These are phyloP conservation scores for Eupeodes corollae DNA, from an alignment of 1,140 invertebrate genomes.

Conservation along the genomic window DNA sequence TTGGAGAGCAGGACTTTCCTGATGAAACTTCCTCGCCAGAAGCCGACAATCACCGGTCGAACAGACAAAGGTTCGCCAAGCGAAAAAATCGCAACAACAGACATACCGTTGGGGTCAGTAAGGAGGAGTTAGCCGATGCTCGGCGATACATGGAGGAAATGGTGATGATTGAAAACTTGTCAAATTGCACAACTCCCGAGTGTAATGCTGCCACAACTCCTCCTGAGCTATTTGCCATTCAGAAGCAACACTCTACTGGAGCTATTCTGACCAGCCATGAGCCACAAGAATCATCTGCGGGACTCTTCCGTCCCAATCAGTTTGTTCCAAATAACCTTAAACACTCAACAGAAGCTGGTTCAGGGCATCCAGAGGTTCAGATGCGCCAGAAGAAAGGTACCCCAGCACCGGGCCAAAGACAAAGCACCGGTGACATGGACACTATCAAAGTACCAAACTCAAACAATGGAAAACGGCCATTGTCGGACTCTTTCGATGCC, in stretches of 20 bases:
- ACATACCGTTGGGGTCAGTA: slow-evolving; percentile 69
- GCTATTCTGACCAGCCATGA: slow-evolving; percentile 11
- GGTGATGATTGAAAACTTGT: slow-evolving; percentile 35
- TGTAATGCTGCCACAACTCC: slow-evolving; percentile 9
- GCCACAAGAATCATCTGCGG: slow-evolving; percentile 20
- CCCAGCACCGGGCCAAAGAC: not conserved
- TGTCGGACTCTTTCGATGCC: too few species aligned
- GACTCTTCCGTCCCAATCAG: slow-evolving; percentile 28
- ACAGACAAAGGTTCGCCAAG: slow-evolving; percentile 33
- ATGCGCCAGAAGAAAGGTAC: slow-evolving; percentile 2
- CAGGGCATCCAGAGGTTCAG: not conserved
- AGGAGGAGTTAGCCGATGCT: slow-evolving; percentile 64
- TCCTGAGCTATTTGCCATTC: slow-evolving; percentile 15
- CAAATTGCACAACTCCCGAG: slow-evolving; percentile 11
- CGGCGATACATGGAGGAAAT: slow-evolving; percentile 59
- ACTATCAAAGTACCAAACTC: not conserved
- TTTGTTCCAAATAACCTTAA: slow-evolving; percentile 18
- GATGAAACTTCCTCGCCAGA: slow-evolving; percentile 10
- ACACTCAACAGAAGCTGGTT: not conserved
- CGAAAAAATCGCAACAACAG: slow-evolving; percentile 45
- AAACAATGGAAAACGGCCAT: not conserved
- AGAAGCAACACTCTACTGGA: slow-evolving; percentile 27
- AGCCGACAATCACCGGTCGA: slow-evolving; percentile 17
- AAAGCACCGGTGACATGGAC: not conserved
- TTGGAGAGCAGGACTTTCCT: slow-evolving; percentile 1